Evolutionary conservation across 2,113 vertebrate species (phyloP).

Genomic region (Pseudorasbora parva): DNA sequence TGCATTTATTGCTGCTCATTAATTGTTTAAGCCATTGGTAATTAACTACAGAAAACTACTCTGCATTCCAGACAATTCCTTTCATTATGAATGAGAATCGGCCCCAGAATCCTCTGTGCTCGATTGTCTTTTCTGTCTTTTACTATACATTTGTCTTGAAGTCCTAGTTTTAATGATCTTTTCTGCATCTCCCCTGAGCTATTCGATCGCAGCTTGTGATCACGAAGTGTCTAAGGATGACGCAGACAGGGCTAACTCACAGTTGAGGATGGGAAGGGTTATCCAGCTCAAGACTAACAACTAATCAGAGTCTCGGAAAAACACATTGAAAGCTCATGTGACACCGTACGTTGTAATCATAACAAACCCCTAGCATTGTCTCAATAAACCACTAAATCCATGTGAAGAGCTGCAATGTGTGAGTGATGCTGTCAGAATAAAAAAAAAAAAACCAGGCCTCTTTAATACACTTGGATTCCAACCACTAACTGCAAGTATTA

Average conservation of each 20-base stretch:
- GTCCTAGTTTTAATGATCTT: not conserved
- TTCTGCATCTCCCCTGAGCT: not conserved
- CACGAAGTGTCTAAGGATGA: slow-evolving; percentile 25
- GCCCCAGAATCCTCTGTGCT: not conserved
- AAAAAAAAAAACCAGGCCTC: not conserved
- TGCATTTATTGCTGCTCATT: slow-evolving; percentile 47
- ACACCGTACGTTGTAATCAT: slow-evolving; percentile 2
- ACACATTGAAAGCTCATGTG: not conserved
- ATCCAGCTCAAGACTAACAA: slow-evolving; percentile 29
- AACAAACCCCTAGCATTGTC: not conserved
- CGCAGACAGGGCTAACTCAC: slow-evolving; percentile 15
- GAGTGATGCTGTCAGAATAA: slow-evolving; percentile 20
- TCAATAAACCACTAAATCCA: slow-evolving; percentile 9
- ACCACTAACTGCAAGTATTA: slow-evolving; percentile 15
- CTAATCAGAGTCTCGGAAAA: slow-evolving; percentile 6
- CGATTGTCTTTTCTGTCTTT: not conserved
- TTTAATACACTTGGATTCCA: slow-evolving; percentile 18
- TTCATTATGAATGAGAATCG: not conserved
- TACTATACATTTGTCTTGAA: not conserved
- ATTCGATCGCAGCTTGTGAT: slow-evolving; percentile 37
- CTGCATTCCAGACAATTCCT: slow-evolving; percentile 11
- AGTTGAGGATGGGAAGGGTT: slow-evolving; percentile 19
- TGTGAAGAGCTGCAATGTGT: not conserved
- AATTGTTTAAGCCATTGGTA: slow-evolving; percentile 42
- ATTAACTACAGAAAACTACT: slow-evolving; percentile 39